Evolutionary conservation across 2,113 vertebrate species (phyloP), one percentile per base, ranked within the genome.

Genomic region (Spheniscus mendiculus): DNA sequence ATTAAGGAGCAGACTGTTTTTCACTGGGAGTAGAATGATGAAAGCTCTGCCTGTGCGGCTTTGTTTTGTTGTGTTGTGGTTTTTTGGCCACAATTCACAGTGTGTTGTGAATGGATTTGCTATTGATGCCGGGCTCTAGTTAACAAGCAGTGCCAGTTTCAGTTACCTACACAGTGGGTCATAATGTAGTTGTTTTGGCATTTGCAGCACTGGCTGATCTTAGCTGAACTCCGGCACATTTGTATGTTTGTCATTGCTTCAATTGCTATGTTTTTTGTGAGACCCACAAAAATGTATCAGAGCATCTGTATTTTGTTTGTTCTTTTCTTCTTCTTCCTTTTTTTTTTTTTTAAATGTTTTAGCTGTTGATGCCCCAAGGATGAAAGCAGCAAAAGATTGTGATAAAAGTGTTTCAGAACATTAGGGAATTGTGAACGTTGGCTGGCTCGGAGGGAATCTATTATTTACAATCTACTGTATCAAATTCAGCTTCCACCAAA

Each of bases 381-480:
- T 85, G 73, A 95, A 84, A 89, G 79, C 2, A 26, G 62, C 65
- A 70, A 62, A 93, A 86, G 50, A 87, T 34, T 66, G 76, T 86
- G 70, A 91, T 93, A 89, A 87, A 89, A 95, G 62, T 84, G 21
- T 86, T 93, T 83, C 86, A 56, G 86, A 96, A 77, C 79, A 66
- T 92, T 90, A 93, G 83, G 79, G 82, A 73, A 76, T 84, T 80
- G 55, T 90, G 74, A 87, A 86, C 0, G 0, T 59, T 94, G 62
- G 59, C 88, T 96, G 79, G 52, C 89, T 96, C 8, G 1, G 71
- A 97, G 85, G 77, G 59, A 93, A 97, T 96, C 95, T 97, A 83
- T 97, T 98, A 97, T 97, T 97, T 97, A 97, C 92, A 94, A 88
- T 92, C 85, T 85, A 92, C 95, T 97, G 80, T 95, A 96, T 96